Evolutionary conservation across 2,797 vertebrate genomes (phyloP).

Genomic region (Falco rusticolus): DNA sequence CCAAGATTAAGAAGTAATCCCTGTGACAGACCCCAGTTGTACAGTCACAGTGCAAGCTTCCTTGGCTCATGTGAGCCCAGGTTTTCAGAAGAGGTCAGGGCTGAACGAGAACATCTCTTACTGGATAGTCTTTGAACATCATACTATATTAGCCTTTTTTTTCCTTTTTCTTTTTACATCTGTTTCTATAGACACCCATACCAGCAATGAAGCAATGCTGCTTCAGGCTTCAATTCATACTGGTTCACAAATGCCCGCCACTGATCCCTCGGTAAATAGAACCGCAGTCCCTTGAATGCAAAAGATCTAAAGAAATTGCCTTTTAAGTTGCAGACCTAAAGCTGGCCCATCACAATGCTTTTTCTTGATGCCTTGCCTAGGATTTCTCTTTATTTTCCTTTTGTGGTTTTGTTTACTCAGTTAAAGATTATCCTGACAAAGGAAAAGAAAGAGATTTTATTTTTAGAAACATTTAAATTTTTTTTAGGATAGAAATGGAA

Average conservation of each 20-base stretch:
- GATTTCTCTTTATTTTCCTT: constrained; percentile 33
- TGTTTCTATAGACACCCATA: constrained; percentile 38
- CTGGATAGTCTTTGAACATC: background rate
- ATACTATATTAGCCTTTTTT: background rate
- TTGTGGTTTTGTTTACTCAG: constrained; percentile 1
- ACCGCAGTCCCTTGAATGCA: background rate
- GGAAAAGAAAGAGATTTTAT: background rate
- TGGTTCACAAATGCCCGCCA: background rate
- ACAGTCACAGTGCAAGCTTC: background rate
- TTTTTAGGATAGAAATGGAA: background rate
- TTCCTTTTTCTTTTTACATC: background rate
- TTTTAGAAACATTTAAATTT: background rate
- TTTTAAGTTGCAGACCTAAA: constrained; percentile 45
- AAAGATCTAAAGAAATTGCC: constrained; percentile 5
- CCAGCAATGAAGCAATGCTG: constrained; percentile 17
- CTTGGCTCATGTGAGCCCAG: background rate
- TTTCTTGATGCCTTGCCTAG: background rate
- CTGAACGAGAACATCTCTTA: background rate
- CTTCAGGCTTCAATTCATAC: background rate
- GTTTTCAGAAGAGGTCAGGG: background rate
- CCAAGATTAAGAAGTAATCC: background rate
- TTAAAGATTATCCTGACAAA: constrained; percentile 51
- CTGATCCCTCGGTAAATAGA: constrained; percentile 53
- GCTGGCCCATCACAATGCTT: constrained; percentile 23
- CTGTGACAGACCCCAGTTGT: background rate